Base-by-base conservation (phyloP, 1,140 invertebrate species). In the Drosophila nigromelanica region DNA sequence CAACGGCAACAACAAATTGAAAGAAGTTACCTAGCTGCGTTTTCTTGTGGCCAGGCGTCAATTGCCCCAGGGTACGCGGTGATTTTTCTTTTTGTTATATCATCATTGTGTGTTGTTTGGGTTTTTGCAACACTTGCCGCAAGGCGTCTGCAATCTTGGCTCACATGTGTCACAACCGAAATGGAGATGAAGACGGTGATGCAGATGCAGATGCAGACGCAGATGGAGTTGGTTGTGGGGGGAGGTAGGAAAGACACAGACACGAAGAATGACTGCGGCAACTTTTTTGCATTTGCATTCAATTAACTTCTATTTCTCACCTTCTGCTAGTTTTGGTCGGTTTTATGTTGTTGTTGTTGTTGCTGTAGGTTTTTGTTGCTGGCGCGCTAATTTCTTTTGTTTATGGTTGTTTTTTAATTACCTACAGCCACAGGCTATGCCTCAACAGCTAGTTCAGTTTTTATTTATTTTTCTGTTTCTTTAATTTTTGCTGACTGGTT, bases 251-350 rank as follows among this genome's bases (percentile, higher is more conserved):
- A 15, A 8, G 47, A 37, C 47, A 60, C 21, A 40, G n/a, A 42
- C 24, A 33, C 27, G 48, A 18, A 42, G 48, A 33, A 11, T 12
- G 48, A 59, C 66, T 60, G 48, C 37, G 64, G 69, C 63, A 69
- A 62, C 39, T 42, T 68, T 76, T 75, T 64, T 52, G 66, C 47
- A 71, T 87, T 87, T 89, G 82, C 83, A 89, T 87, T 89, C 76
- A 87, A 89, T 89, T 87, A 87, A 75, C 83, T 73, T 73, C 75
- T 82, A 66, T 76, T 87, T 82, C 78, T 86, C 82, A 87, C 78
- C 72, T 82, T 74, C 82, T 69, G 62, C 51, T 52, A 45, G 61
- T 55, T 56, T 64, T 68, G 8, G 33, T 35, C 50, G 24, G 62
- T 68, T 52, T 39, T 15, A 62, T 56, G 24, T 27, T 58, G 6